phyloP scores from a whole-genome alignment of 2,113 vertebrate genomes.

The Oplegnathus fasciatus region DNA sequence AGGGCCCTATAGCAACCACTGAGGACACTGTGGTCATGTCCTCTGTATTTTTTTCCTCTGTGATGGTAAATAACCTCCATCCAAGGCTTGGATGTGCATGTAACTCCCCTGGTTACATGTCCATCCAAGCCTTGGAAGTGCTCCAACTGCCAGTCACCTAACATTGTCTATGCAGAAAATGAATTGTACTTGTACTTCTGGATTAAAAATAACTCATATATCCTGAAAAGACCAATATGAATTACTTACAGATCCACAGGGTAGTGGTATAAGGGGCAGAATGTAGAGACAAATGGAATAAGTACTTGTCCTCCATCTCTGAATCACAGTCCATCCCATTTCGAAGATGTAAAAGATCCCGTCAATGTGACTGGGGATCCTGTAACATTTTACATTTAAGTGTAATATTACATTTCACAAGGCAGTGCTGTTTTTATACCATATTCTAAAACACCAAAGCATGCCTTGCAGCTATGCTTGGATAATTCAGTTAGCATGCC shows the following conservation, averaged over 20 bases:
- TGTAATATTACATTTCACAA: constrained; percentile 37
- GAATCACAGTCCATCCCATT: background rate
- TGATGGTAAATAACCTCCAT: background rate
- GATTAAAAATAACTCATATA: background rate
- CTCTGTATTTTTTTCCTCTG: background rate
- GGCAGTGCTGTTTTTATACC: constrained; percentile 35
- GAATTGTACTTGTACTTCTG: background rate
- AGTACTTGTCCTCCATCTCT: background rate
- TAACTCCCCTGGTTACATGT: background rate
- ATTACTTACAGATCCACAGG: too few species aligned
- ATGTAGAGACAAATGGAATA: background rate
- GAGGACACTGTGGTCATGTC: background rate
- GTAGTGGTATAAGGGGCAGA: background rate
- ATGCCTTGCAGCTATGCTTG: constrained; percentile 54
- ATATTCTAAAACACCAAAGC: constrained; percentile 52
- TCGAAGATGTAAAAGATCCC: background rate
- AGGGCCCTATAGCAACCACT: background rate
- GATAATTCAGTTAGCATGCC: constrained; percentile 51
- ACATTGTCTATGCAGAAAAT: constrained; percentile 5
- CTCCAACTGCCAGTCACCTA: background rate
- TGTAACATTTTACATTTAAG: background rate
- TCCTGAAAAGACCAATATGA: constrained; percentile 5
- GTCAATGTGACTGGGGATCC: background rate
- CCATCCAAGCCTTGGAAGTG: background rate
- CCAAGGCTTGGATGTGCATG: too few species aligned